Base-by-base conservation (phyloP, 1,140 invertebrate species). In the Drosophila guanche region DNA sequence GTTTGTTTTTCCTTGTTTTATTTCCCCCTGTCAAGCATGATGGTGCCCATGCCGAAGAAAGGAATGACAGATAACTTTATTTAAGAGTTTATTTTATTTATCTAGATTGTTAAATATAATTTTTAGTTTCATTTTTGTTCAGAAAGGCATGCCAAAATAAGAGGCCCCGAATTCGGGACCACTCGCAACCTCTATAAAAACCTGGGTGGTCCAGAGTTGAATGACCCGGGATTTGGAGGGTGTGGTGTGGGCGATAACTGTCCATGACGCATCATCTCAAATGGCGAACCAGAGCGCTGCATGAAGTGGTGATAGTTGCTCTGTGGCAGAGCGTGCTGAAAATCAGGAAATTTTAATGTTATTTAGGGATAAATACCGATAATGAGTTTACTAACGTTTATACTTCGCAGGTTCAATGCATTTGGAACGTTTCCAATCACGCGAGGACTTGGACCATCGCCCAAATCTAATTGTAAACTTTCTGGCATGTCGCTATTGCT, bases 391-490 rank as follows among this genome's bases (percentile, higher is more conserved):
- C 62, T 67, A 23, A 91, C 90, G 78, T 90, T 89, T 55, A 91
- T 68, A 51, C 81, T 84, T 16, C 89, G 86, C 45, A 90, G 62
- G 59, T 72, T 79, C 53, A 79, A 75, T 46, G 79, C 63, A 66
- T 76, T 75, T 20, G 71, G 54, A 25, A 71, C 84, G 56, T 48
- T 79, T 50, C 69, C 85, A 55, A 91, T 88, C 29, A 91, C 92
- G 74, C 95, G 95, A 14, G 81, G 81, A 40, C 94, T 94, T 1
- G 94, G 93, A 1, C 95, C 95, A 88, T 97, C 96, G 2, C 96
- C 96, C 63, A 97, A 93, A 92, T 97, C 96, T 68, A 96, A 92
- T 71, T 96, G 95, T 45, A 96, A 90, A 46, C 90, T 90, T 57
- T 91, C 91, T 16, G 86, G 78, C 61, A 90, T 85, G 56, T 91